Base-by-base conservation (phyloP, 1,140 invertebrate species). In the Diorhabda sublineata region DNA sequence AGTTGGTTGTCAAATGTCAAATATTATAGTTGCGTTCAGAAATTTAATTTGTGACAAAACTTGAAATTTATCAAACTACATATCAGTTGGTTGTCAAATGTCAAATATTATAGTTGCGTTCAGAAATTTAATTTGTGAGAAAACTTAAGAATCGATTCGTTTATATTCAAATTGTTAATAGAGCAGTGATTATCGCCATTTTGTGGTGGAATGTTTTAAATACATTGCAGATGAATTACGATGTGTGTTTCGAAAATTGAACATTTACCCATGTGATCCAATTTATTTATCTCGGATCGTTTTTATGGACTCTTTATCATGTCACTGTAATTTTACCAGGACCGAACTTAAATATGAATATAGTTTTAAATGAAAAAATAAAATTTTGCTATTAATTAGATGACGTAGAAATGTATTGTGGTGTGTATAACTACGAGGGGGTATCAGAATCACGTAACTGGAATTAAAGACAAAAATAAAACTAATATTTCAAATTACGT, bases 91-190 rank as follows among this genome's bases (percentile, higher is more conserved):
- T 26, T 26, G 26, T 26, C 26, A 26, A 26, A 26, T 26, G 26
- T 26, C 26, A 26, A 26, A 26, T 26, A 26, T 26, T 26, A 26
- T 26, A 1, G 26, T 26, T 26, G 26, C 0, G 26, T 26, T 26
- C 26, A 26, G 0, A 26, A 26, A 26, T 26, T 26, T 26, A 0
- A 26, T 26, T 26, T 26, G 26, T 26, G 56, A 68, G 66, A 64
- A 61, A 60, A 71, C 68, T 68, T 61, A 58, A 41, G 65, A 68
- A 68, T 68, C 68, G 68, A 66, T 69, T 71, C 62, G 62, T 64
- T 61, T 45, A 58, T 57, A 71, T 71, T 71, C 69, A 71, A 71
- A 71, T 71, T 71, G 70, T 60, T 71, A 71, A 69, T 71, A 64
- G 70, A 6, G 6, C n/a, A 58, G 67, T 63, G 69, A 71, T 71